Base-by-base conservation (phyloP, 2,888 invertebrate genomes). In the Sylvicola fuscatus region DNA sequence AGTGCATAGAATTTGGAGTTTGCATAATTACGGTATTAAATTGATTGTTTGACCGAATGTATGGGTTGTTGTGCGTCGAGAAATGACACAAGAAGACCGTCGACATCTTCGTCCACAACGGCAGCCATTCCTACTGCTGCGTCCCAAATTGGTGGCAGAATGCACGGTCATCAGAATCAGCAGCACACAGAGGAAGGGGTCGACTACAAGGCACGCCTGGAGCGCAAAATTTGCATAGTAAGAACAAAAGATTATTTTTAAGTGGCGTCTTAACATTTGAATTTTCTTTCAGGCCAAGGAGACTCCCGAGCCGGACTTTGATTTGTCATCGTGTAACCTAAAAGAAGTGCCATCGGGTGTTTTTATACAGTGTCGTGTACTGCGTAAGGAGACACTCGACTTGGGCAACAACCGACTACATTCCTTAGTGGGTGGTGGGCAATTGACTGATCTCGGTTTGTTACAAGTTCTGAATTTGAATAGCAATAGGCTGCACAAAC, bases 271-370 rank as follows among this genome's bases (percentile, higher is more conserved):
- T n/a, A 32, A 14, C 14, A 32, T 21, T 21, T 4, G 5, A 21
- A 21, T 21, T 21, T 21, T n/a, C n/a, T n/a, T n/a, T 14, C 15
- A 48, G 39, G 66, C 66, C 12, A 62, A 61, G 45, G 84, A 84
- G 58, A 77, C 73, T 43, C 86, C 84, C 21, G 84, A 83, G 53
- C 72, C 77, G 37, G 65, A 72, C 40, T 84, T 81, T 56, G 84
- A 86, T 56, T 54, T 86, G 40, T 77, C 82, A 4, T 75, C 75
- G 43, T 86, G 86, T 56, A 70, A 72, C 49, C 58, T 86, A 38
- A 68, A 68, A 45, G 66, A 60, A 48, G 70, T 86, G 36, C 84
- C 86, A 28, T 62, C 72, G 39, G 81, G 82, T 40, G 74, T 82
- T 37, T 86, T 71, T 57, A 72, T 80, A 17, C 59, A 82, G 39